Conservation (phyloP, 1,140 invertebrate genomes). For the Choristoneura fumiferana region DNA sequence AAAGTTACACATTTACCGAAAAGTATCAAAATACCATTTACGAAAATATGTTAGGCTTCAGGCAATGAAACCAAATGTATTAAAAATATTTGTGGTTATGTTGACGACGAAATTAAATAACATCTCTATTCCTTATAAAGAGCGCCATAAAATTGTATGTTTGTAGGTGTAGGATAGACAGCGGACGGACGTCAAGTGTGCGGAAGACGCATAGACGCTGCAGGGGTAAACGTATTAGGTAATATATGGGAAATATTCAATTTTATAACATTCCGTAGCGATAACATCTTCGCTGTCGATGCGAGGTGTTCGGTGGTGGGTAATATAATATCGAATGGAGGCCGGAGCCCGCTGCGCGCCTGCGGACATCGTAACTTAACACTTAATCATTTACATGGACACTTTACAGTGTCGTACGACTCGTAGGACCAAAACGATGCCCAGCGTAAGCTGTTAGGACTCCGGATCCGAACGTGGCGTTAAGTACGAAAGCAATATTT, state of each 20-base stretch:
- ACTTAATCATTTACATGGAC: slow-evolving; percentile 73
- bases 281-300: slow-evolving; percentile 72
- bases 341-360: slow-evolving; percentile 57
- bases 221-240: slow-evolving; percentile 44
- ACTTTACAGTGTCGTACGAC: slow-evolving; percentile 50
- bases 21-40: background rate
- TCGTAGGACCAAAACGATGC: background rate
- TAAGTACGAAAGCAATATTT: too few relatives aligned
- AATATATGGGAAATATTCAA: slow-evolving; percentile 73
- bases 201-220: slow-evolving; percentile 54
- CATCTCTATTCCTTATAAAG: slow-evolving; percentile 72
- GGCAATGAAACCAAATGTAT: background rate
- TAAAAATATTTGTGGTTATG: slow-evolving; percentile 52
- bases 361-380: slow-evolving; percentile 66
- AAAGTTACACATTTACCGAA: too few relatives aligned
- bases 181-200: slow-evolving; percentile 27
- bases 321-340: slow-evolving; percentile 72
- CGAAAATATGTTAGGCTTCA: background rate
- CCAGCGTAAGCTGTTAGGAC: background rate
- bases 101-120: slow-evolving; percentile 75
- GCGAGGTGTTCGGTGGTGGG: slow-evolving; percentile 75
- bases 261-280: slow-evolving; percentile 72
- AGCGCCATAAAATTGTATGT: slow-evolving; percentile 51
- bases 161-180: slow-evolving; percentile 30
- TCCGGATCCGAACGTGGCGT: background rate